Evolutionary conservation across 2,888 invertebrate genomes (phyloP), one percentile per base, ranked within the genome.

Genomic region (Pseudococcus longispinus): DNA sequence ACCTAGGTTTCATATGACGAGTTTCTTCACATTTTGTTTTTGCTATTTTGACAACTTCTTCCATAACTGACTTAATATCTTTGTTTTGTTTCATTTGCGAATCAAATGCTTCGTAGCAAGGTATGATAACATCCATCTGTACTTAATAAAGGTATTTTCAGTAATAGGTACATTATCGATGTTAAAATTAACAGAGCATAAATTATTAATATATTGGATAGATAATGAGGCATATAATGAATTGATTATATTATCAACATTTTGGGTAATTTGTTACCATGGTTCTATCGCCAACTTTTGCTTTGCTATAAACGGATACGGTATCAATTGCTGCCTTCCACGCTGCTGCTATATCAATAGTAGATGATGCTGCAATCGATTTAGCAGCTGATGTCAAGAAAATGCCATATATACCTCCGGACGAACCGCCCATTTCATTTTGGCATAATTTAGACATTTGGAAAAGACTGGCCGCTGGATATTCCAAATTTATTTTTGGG

Each of bases 331-430:
- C 94, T 26, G 90, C 91, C 51, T 91, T 90, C 91, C 93, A 92
- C 0, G 93, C 93, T 0, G 90, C 88, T 9, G 92, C 89, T 94
- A 94, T 95, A 0, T 91, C 89, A 44, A 88, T 74, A 26, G 55
- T 20, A 9, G 87, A 44, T 2, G 88, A 87, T 26, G 88, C 88
- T 18, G 90, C 87, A 83, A 90, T 88, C 46, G 89, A 89, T 23
- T 90, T 88, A 9, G 92, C 89, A 26, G 90, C 90, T 84, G 90
- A 90, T 11, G 90, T 90, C 2, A 96, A 93, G 88, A 96, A 93
- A 88, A 96, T 91, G 88, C 95, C 94, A 91, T 96, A 96, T 77
- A 96, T 92, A 1, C 94, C 96, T 0, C 96, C 96, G 0, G 95
- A 94, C 0, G 95, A 94, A 0, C 96, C 96, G 0, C 95, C 96